These are phyloP conservation scores for Phyllostomus discolor DNA, from an alignment of 2,113 vertebrate species.

Conservation along the genomic window DNA sequence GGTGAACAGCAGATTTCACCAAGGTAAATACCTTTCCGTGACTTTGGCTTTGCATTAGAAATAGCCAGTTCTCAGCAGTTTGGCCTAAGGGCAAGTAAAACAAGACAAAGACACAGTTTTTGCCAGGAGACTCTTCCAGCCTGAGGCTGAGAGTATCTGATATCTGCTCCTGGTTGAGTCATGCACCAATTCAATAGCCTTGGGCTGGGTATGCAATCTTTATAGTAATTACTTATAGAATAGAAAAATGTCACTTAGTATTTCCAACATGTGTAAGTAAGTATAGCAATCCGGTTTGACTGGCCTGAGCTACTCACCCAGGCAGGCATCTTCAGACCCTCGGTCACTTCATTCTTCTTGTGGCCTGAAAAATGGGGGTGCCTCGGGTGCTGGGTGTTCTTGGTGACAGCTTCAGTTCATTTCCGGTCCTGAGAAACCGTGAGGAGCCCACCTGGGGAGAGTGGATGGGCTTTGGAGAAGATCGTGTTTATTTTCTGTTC, in stretches of 20 bases:
- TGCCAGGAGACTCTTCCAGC: neutral
- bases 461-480: neutral
- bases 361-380: neutral
- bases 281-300: neutral
- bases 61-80: neutral
- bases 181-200: neutral
- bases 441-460: neutral
- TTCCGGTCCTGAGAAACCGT: neutral
- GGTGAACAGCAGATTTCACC: neutral
- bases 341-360: neutral
- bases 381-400: neutral
- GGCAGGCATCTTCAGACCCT: neutral
- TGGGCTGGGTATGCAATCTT: neutral
- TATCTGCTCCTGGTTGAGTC: neutral
- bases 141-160: neutral
- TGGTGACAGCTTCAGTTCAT: neutral
- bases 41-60: neutral
- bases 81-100: neutral
- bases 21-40: neutral
- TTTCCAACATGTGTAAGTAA: neutral
- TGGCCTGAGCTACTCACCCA: neutral
- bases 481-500: neutral
- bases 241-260: neutral
- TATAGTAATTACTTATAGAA: neutral
- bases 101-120: neutral